Conservation (phyloP, 2,888 invertebrate genomes). For the Erebia aethiops region DNA sequence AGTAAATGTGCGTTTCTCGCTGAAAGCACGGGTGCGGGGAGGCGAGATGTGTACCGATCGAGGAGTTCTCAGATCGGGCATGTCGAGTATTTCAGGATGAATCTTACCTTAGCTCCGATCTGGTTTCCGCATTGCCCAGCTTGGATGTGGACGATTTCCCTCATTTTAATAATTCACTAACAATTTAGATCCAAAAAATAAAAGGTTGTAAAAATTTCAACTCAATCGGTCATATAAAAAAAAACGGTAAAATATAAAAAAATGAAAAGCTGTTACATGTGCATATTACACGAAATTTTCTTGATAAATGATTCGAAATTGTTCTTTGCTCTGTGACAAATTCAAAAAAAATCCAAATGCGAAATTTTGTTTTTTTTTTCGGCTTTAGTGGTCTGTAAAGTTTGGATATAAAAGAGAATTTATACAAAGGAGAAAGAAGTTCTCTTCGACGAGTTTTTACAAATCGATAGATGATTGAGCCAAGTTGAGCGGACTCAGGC, state of each 20-base stretch:
- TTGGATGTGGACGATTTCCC: constrained; percentile 91
- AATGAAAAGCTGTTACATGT: constrained; percentile 40
- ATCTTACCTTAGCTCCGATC: constrained; percentile 89
- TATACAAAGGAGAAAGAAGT: neutral
- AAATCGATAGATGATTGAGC: neutral
- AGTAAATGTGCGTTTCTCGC: too few species aligned
- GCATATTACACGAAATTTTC: constrained; percentile 41
- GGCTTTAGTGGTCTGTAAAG: neutral
- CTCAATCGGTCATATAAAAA: constrained; percentile 52
- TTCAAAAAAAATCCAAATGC: constrained; percentile 25
- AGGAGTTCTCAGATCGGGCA: too few species aligned
- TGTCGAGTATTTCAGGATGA: neutral
- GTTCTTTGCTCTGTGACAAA: constrained; percentile 17
- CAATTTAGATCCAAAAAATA: constrained; percentile 58
- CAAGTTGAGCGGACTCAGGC: too few species aligned
- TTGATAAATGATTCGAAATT: constrained; percentile 28
- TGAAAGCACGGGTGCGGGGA: too few species aligned
- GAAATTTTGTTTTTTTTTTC: constrained; percentile 11
- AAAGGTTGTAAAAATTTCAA: constrained; percentile 51
- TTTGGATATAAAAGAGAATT: neutral
- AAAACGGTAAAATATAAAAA: constrained; percentile 49
- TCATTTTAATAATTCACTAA: constrained; percentile 78
- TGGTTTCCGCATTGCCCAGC: constrained; percentile 83
- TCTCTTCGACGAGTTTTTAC: neutral
- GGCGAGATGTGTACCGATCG: too few species aligned